Evolutionary conservation across 2,888 invertebrate genomes (phyloP), one percentile per base, ranked within the genome.

Genomic region (Eustalomyia histrio): DNA sequence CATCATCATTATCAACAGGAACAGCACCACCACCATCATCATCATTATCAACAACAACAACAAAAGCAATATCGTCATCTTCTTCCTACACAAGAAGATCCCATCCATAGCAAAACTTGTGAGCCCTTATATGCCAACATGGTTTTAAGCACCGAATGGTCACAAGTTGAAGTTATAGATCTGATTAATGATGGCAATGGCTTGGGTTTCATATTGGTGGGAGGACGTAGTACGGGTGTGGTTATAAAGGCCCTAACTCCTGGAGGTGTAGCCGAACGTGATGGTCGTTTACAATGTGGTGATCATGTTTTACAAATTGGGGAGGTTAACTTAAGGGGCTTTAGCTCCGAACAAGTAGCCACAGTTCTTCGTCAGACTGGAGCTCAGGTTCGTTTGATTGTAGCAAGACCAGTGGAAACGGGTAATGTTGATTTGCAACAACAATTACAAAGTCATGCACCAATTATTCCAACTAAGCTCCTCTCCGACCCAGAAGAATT

Each of bases 101-200:
- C 21, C 16, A 12, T 16, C 52, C 39, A n/a, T n/a, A 24, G 10
- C 8, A 21, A 21, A n/a, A 14, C n/a, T 7, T 1, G 52, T 17
- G 65, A 74, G 68, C 82, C 79, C 4, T 61, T 82, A 10, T 82
- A 81, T 76, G 80, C 21, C 82, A 87, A 80, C 86, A 94, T 94
- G 94, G 94, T 94, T 94, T 94, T 99, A 92, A 98, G 97, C 92
- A 99, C 99, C 91, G 99, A 99, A 93, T 99, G 98, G 98, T 98
- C 98, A 87, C 99, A 99, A 93, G 97, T 99, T 91, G 99, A 99
- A 94, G 97, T 98, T 88, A 97, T 99, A 91, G 99, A 99, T 92
- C 94, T 99, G 87, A 94, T 96, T 86, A 99, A 99, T 91, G 99
- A 99, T 93, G 99, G 98, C 86, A 96, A 97, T 88, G 98, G 99